Evolutionary conservation across 2,113 vertebrate species (phyloP), one percentile per base, ranked within the genome.

Genomic region (Psilopogon haemacephalus): DNA sequence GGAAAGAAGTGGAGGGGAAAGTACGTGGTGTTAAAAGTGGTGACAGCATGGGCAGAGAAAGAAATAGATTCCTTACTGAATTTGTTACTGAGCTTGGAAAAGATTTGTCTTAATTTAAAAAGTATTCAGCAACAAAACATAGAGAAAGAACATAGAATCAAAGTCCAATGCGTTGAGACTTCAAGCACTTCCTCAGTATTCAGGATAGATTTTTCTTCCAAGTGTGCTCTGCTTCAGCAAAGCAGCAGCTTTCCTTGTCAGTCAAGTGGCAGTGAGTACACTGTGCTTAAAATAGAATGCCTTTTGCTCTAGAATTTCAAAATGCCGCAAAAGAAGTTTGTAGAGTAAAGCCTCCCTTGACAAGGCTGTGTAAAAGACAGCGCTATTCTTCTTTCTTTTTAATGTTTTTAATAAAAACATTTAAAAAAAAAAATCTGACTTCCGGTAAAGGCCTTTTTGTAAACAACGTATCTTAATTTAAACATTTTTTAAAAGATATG

Each of bases 231-330:
- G 46, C 67, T 86, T 62, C 46, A 86, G 81, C 58, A 83, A 52
- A 93, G 72, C 46, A 58, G 64, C 94, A 94, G 95, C 79, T 95
- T 96, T 70, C 85, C 85, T 62, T 95, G 93, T 96, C 95, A 93
- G 65, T 96, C 93, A 82, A 90, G 46, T 85, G 87, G 20, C 75
- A 82, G 11, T 72, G 84, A 90, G 55, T 65, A 79, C 74, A 48
- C 58, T 13, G 37, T 76, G 72, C 93, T 91, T 89, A 90, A 95
- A 94, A 94, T 96, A 95, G 95, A 88, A 77, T 6, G 83, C 59
- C 95, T 95, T 95, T 94, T 89, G 88, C 90, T 91, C 87, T 55
- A 91, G 89, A 79, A 92, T 85, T 59, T 82, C 60, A 77, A 85
- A 63, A 59, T 55, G 40, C 37, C 85, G 42, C 60, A 83, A 40